phyloP scores from a whole-genome alignment of 2,113 vertebrate genomes.

The Oxyruncus cristatus region DNA sequence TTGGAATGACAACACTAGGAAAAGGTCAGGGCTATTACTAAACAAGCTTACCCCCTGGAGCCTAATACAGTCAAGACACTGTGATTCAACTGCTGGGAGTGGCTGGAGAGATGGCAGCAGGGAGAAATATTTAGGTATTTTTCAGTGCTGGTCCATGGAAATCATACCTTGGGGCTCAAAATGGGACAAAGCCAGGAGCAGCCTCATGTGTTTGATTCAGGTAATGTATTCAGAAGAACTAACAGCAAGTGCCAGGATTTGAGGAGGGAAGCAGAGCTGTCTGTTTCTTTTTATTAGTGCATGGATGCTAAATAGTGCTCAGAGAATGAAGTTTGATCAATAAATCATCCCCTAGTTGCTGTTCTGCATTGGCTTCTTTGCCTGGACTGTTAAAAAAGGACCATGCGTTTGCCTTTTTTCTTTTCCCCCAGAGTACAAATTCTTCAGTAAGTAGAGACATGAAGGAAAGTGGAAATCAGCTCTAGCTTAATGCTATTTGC shows the following conservation, averaged over 20 bases:
- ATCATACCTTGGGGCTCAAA: slow-evolving; percentile 59
- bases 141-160: slow-evolving; percentile 41
- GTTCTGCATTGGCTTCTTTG: not conserved
- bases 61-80: slow-evolving; percentile 69
- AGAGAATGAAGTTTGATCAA: slow-evolving; percentile 37
- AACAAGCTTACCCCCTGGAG: slow-evolving; percentile 65
- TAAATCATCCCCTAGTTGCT: slow-evolving; percentile 46
- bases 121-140: slow-evolving; percentile 52
- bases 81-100: slow-evolving; percentile 58
- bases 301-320: slow-evolving; percentile 47
- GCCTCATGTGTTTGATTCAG: slow-evolving; percentile 34
- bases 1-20: slow-evolving; percentile 65
- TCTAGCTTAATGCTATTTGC: not conserved
- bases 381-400: not conserved
- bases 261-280: slow-evolving; percentile 37
- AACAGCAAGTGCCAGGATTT: slow-evolving; percentile 13
- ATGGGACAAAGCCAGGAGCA: slow-evolving; percentile 25
- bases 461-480: not conserved
- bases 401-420: slow-evolving; percentile 20
- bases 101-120: slow-evolving; percentile 39
- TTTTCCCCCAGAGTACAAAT: not conserved
- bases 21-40: slow-evolving; percentile 73
- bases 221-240: slow-evolving; percentile 50
- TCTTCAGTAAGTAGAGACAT: not conserved
- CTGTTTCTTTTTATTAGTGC: slow-evolving; percentile 49